Evolutionary conservation across 1,140 invertebrate genomes (phyloP).

Genomic region (Danaus plexippus): DNA sequence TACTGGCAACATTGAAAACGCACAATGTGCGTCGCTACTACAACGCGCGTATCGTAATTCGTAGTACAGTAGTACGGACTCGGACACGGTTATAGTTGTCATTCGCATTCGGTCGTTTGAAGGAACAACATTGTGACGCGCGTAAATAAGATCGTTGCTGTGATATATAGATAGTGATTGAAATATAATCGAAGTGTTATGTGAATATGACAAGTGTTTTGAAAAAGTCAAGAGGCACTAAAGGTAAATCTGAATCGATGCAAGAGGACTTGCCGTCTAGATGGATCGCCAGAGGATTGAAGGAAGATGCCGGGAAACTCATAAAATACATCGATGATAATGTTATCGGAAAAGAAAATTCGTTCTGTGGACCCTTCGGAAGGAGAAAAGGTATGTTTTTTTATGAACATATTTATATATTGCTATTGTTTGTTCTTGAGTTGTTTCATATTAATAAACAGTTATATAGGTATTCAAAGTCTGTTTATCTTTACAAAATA

Average conservation of each 20-base stretch:
- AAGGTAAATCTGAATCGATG: slow-evolving; percentile 68
- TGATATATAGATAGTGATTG: slow-evolving; percentile 5
- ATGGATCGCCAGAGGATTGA: slow-evolving; percentile 62
- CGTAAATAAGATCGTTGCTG: slow-evolving; percentile 12
- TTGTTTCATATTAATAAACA: no score
- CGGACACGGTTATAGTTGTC: slow-evolving; percentile 11
- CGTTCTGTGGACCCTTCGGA: slow-evolving; percentile 86
- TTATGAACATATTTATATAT: not conserved
- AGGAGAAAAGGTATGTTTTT: slow-evolving; percentile 78
- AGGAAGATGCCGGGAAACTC: slow-evolving; percentile 78
- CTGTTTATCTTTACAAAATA: no score
- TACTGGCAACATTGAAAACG: slow-evolving; percentile 22
- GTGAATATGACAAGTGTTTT: slow-evolving; percentile 69
- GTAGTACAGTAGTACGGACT: slow-evolving; percentile 14
- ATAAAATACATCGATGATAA: slow-evolving; percentile 85
- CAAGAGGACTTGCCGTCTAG: slow-evolving; percentile 63
- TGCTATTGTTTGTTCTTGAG: no score
- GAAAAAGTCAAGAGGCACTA: slow-evolving; percentile 63
- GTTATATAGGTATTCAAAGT: no score
- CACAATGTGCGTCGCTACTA: slow-evolving; percentile 18
- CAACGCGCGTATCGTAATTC: slow-evolving; percentile 13
- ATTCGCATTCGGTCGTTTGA: slow-evolving; percentile 15
- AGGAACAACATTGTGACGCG: slow-evolving; percentile 16
- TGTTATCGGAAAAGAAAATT: slow-evolving; percentile 83
- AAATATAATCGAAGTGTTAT: slow-evolving; percentile 34